These are phyloP conservation scores for Yponomeuta sedellus DNA, from an alignment of 2,888 invertebrate genomes.

Conservation along the genomic window DNA sequence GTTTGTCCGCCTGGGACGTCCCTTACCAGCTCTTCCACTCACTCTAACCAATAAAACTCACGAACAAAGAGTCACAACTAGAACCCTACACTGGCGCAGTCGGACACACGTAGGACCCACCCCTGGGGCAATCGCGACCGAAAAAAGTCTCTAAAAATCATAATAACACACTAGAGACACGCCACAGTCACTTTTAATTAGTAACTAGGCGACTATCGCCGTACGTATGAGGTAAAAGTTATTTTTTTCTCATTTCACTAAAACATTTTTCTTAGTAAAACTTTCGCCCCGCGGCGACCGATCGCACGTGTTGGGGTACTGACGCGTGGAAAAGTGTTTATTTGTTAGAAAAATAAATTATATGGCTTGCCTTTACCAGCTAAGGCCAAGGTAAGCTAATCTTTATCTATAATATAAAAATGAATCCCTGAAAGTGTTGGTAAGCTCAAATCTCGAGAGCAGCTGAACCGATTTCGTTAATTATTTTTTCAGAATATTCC, in stretches of 20 bases:
- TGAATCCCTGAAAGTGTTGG: no score
- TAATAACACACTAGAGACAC: constrained; percentile 17
- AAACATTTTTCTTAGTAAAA: constrained; percentile 18
- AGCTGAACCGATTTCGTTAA: no score
- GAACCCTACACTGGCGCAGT: neutral
- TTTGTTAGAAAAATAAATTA: neutral
- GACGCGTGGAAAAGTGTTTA: constrained; percentile 26
- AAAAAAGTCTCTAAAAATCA: neutral
- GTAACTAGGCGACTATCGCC: constrained; percentile 3
- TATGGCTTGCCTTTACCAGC: neutral
- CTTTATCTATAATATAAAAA: no score
- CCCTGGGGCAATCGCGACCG: neutral
- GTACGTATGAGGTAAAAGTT: neutral
- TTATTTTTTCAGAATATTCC: no score
- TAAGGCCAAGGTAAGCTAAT: no score
- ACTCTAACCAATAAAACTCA: no score
- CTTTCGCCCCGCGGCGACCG: constrained; percentile 18
- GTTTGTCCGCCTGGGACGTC: no score
- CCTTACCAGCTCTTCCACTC: no score
- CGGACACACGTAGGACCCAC: neutral
- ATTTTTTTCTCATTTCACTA: neutral
- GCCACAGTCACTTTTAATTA: constrained; percentile 19
- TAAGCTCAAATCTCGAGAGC: no score
- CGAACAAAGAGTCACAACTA: neutral
- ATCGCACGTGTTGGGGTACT: constrained; percentile 27